Base-by-base conservation (phyloP, 2,888 invertebrate species). In the Gibbula magus region DNA sequence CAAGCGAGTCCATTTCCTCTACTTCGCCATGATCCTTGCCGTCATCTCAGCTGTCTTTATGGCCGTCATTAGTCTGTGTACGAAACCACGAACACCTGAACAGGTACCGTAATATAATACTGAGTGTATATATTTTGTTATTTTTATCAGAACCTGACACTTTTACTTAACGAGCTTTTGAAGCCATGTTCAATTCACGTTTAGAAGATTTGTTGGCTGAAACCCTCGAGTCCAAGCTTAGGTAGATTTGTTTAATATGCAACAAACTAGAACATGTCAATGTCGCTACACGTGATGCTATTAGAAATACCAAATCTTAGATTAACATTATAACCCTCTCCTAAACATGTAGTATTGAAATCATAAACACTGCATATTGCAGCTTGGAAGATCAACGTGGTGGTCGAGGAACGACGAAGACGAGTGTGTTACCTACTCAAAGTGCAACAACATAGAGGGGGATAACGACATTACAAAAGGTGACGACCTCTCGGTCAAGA, bases 21-120 rank as follows among this genome's bases (percentile, higher is more conserved):
- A 90, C 81, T 91, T 90, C 79, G 87, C 90, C 79, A 86, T 90
- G 79, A 85, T 91, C 56, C 82, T 89, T 25, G 85, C 86, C 18
- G 78, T 81, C 10, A 82, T 89, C 32, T 83, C 86, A 20, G 76
- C 83, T 0, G 73, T 88, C 7, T 85, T 85, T 13, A 89, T 86
- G 75, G 83, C 88, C 8, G 76, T 79, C 7, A 84, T 90, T 29
- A 88, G 88, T 51, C 45, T 86, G 20, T 74, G 84, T 3, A 88
- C 88, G 10, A 74, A 81, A 25, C 86, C 85, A 5, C 78, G 85
- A 66, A 81, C 81, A 20, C 73, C 67, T 10, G 79, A 85, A 29
- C 83, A 88, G 83, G 88, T 88, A 78, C 67, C 67, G 32, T 8
- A 3, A 25, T 8, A 25, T 56, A 10, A 7, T 45, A 8, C 5